These are phyloP conservation scores for Pecten maximus DNA, from an alignment of 2,888 invertebrate species.

Conservation along the genomic window DNA sequence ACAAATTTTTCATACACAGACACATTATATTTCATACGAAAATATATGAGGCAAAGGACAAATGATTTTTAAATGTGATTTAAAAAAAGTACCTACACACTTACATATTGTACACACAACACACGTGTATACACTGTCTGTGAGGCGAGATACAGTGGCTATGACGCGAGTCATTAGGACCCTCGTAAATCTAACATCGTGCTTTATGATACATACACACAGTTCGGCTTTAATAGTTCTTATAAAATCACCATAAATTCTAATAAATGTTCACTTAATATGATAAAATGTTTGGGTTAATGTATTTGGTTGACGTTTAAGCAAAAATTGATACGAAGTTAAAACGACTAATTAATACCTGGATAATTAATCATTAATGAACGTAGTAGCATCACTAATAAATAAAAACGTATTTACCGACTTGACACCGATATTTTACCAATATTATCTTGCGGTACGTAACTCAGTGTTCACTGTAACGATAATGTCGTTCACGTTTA, in stretches of 20 bases:
- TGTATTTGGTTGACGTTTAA: neutral
- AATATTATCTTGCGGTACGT: neutral
- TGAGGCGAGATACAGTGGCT: neutral
- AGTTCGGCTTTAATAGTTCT: neutral
- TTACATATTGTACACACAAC: neutral
- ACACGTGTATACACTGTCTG: neutral
- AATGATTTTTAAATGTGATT: neutral
- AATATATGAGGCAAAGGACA: neutral
- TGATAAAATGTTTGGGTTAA: neutral
- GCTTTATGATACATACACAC: neutral
- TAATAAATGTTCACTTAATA: neutral
- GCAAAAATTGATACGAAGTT: neutral
- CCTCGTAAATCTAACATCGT: neutral
- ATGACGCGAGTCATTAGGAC: neutral
- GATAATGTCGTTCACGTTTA: neutral
- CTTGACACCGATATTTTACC: neutral
- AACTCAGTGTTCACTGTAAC: neutral
- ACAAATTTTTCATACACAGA: neutral
- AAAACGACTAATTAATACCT: neutral
- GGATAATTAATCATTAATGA: neutral
- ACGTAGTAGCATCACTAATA: neutral
- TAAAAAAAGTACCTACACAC: neutral
- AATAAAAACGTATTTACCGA: neutral
- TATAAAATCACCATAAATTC: slow-evolving; percentile 1
- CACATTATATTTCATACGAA: neutral